Base-by-base conservation (phyloP, 2,797 vertebrate genomes). In the Brachymystax lenok region DNA sequence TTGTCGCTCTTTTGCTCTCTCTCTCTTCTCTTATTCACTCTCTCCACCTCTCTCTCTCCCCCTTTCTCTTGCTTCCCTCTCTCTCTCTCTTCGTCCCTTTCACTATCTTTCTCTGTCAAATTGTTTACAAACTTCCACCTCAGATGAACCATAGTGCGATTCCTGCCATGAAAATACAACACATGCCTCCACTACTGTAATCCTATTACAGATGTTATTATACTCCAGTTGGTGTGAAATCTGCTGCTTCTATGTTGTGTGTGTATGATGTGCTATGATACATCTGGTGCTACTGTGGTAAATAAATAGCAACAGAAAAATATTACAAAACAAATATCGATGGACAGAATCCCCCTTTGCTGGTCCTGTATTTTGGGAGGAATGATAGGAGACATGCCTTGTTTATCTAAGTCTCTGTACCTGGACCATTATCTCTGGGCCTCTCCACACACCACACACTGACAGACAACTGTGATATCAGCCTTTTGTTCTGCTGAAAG, bases 401-500 rank as follows among this genome's bases (percentile, higher is more conserved):
- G 63, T 76, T 71, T 71, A 71, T 17, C 54, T 24, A 67, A 71
- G 70, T 71, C 69, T 73, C 78, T 69, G 70, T 74, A 77, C 80
- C 68, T 75, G 66, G 73, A 52, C 78, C 74, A 80, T 85, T 84
- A 77, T 81, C 83, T 76, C 80, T 79, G 74, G 74, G 79, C 84
- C 74, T 80, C 67, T 73, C 79, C 59, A 84, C 76, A 46, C 16
- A 73, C 40, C 33, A 63, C 50, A 52, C 16, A 4, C 70, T 71
- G 27, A 46, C 71, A 82, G 84, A 73, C 24, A 71, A 24, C 81
- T 77, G 73, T 30, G 50, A 72, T 74, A 74, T 52, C 46, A 50
- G 74, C 50, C 35, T 77, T 84, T 78, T 75, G 73, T 81, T 68
- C 59, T 75, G 63, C 79, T 88, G 80, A 90, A 82, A 83, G 73